Base-by-base conservation (phyloP, 2,113 vertebrate species). In the Toxostoma redivivum region DNA sequence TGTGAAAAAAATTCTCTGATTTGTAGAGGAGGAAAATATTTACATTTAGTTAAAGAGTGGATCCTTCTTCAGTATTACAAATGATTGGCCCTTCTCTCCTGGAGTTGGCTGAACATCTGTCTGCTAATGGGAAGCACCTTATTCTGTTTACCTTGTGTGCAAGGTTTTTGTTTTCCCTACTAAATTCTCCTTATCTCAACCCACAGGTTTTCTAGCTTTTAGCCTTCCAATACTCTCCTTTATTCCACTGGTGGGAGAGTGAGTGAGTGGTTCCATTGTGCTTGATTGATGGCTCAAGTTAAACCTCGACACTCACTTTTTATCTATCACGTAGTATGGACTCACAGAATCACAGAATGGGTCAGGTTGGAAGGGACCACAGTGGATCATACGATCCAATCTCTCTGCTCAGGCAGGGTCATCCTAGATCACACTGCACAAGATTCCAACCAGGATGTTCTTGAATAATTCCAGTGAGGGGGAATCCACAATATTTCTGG, bases 51-150 rank as follows among this genome's bases (percentile, higher is more conserved):
- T 5, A 1, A 23, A 64, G 24, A 78, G 15, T 22, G 37, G 17
- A 66, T 53, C 42, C 27, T 60, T 20, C 31, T 84, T 76, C 8
- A 18, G 13, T 0, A 1, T 18, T 23, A 30, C 1, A 1, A 0
- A 0, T 42, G 11, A 11, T 35, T 5, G 11, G 14, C 37, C 37
- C 25, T 58, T 10, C 16, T 66, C 25, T 58, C 25, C 11, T 14
- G 20, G 25, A 20, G 16, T 17, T 50, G 21, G 31, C 4, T 12
- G 44, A 50, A 67, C 22, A 44, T 18, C 10, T 23, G 2, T 64
- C 33, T 73, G 25, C 4, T 24, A 44, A 58, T 20, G 33, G 23
- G 15, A 37, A 50, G 8, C 7, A 81, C 9, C 9, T 42, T 64
- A 22, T 13, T 50, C 57, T 37, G 8, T 33, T 64, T 50, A 65